A percentile compares a stretch with the other conserved stretches of the same genome.
phyloP scores from a whole-genome alignment of 2,113 vertebrate species.

The Heterocephalus glaber region DNA sequence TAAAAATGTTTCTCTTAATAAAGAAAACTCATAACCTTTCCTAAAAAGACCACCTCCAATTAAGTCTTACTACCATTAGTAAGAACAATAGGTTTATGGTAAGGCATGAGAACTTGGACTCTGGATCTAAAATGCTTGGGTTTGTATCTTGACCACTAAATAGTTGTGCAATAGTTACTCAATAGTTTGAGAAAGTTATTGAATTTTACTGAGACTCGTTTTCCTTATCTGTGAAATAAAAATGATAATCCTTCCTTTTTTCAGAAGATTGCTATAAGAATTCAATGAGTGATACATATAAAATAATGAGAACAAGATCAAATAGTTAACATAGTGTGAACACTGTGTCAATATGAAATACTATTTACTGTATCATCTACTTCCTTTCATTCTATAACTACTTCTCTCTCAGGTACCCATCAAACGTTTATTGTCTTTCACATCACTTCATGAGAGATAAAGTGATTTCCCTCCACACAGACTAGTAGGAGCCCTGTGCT shows the following conservation, averaged over 20 bases:
- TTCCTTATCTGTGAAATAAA: too few species aligned
- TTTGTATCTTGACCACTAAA: neutral
- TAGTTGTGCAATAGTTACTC: neutral
- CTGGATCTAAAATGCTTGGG: neutral
- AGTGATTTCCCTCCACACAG: neutral
- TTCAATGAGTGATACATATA: neutral
- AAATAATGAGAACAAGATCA: neutral
- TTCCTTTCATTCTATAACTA: too few species aligned
- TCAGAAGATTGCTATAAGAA: neutral
- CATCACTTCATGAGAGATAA: neutral
- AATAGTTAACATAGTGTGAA: neutral
- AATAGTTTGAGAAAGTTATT: neutral
- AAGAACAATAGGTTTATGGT: too few species aligned
- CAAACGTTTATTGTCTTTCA: neutral
- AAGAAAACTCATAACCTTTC: neutral
- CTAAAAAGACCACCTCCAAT: neutral
- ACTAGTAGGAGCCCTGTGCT: neutral
- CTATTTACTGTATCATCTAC: neutral
- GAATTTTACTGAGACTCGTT: too few species aligned
- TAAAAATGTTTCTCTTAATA: neutral
- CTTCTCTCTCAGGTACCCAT: neutral
- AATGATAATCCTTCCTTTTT: neutral
- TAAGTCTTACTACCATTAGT: neutral
- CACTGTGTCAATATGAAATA: neutral
- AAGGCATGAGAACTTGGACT: neutral